Evolutionary conservation across 2,797 vertebrate genomes (phyloP), one percentile per base, ranked within the genome.

Genomic region (Calcarius lapponicus): DNA sequence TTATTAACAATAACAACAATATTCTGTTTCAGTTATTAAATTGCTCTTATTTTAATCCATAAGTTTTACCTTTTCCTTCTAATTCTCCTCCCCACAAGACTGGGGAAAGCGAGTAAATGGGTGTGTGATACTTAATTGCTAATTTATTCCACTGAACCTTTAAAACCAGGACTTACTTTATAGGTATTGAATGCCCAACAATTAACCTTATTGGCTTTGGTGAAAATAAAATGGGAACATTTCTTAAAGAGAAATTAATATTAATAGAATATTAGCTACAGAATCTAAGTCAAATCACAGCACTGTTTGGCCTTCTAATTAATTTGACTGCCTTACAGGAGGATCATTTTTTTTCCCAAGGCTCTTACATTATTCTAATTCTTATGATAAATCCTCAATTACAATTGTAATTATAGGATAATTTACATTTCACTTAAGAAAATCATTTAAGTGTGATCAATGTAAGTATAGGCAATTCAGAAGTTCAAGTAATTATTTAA

Each of bases 191-290:
- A 96, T 88, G 86, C 74, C 72, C 82, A 62, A 84, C 92, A 94
- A 92, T 90, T 96, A 94, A 95, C 62, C 61, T 91, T 89, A 58
- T 4, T 80, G 70, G 20, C 67, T 96, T 73, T 74, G 88, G 34
- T 89, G 86, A 96, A 97, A 96, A 96, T 76, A 93, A 92, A 95
- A 29, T 10, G 82, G 57, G 38, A 79, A 69, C 21, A 85, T 88
- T 76, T 95, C 71, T 96, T 95, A 95, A 94, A 91, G 65, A 96
- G 51, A 94, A 96, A 97, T 95, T 92, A 65, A 56, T 80, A 73
- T 85, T 91, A 94, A 92, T 75, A 85, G 86, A 92, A n/a, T 85
- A 89, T 94, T 82, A 91, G 40, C 73, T 85, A 62, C 13, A 76
- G 62, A 85, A 70, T 91, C 65, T 10, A 67, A 92, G 66, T 53